Base-by-base conservation (phyloP, 2,797 vertebrate species). In the Hipposideros larvatus region DNA sequence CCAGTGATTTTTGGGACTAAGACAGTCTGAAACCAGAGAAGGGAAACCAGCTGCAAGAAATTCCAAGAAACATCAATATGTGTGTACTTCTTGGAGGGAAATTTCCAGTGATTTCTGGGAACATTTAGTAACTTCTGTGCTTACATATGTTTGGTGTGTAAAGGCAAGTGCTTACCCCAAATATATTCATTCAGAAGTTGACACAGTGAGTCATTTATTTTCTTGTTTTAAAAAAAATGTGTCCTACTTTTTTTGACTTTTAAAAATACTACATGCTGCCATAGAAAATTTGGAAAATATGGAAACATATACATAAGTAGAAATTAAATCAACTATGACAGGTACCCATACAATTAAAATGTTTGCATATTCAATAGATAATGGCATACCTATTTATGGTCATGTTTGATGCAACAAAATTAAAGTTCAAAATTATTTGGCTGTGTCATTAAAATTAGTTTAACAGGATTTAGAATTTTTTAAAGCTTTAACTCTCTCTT, bases 21-120 rank as follows among this genome's bases (percentile, higher is more conserved):
- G n/a, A 85, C n/a, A 73, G 43, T 87, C 70, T 92, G 82, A 94
- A 97, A 94, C 71, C 31, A 91, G 70, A 93, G 71, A 90, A 84
- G 37, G 79, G 77, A 92, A 92, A 95, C 57, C 94, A 94, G 85
- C 83, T 95, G 78, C 84, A 91, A 28, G 61, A 90, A 95, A 95
- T 96, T 97, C 97, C 75, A 96, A 94, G 96, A 97, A 97, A 91
- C 53, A 94, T 65, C 86, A 93, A 95, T 57, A 73, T 96, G 82
- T 95, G 63, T 95, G 51, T 91, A 80, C 65, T 96, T 95, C 90
- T 73, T 51, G 63, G 70, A 87, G 41, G 61, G 74, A 89, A 89
- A 96, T 87, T 96, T 97, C 91, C 82, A 96, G 71, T 87, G 95
- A 95, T 95, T 97, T 96, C 82, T 97, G 89, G 83, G 90, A 96